Evolutionary conservation across 2,113 vertebrate species (phyloP).

Genomic region (Pungitius pungitius): DNA sequence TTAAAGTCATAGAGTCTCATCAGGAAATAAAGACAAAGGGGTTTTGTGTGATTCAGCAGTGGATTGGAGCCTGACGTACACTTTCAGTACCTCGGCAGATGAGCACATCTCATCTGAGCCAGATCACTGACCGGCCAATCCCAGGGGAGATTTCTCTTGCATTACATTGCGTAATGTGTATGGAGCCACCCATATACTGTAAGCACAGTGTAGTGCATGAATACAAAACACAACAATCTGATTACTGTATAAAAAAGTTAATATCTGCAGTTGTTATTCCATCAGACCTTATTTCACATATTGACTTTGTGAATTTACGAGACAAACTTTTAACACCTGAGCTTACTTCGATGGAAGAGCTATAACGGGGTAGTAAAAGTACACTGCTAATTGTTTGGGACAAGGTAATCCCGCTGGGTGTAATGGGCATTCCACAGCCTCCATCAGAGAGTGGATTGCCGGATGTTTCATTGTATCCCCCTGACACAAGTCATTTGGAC

Average conservation of each 20-base stretch:
- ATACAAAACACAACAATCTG: too few species aligned
- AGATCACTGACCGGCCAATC: neutral
- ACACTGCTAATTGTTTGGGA: neutral
- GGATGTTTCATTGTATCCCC: conserved; percentile 1
- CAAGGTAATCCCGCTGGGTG: neutral
- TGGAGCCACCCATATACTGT: too few species aligned
- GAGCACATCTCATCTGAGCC: too few species aligned
- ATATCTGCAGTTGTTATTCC: too few species aligned
- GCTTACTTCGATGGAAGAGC: neutral
- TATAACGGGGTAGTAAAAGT: neutral
- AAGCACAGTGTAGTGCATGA: too few species aligned
- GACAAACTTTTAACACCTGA: neutral
- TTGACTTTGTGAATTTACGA: conserved; percentile 3
- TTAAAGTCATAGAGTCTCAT: neutral
- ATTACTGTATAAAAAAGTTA: too few species aligned
- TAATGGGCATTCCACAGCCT: neutral
- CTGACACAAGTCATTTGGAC: conserved; percentile 4
- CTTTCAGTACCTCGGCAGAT: neutral
- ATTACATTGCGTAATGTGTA: neutral
- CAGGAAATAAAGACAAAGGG: neutral
- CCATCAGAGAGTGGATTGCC: neutral
- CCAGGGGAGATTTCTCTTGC: neutral
- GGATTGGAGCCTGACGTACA: conserved; percentile 2
- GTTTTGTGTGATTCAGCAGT: neutral
- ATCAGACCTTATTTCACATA: neutral